These are phyloP conservation scores for Emys orbicularis DNA, from an alignment of 2,797 vertebrate species.

Conservation along the genomic window DNA sequence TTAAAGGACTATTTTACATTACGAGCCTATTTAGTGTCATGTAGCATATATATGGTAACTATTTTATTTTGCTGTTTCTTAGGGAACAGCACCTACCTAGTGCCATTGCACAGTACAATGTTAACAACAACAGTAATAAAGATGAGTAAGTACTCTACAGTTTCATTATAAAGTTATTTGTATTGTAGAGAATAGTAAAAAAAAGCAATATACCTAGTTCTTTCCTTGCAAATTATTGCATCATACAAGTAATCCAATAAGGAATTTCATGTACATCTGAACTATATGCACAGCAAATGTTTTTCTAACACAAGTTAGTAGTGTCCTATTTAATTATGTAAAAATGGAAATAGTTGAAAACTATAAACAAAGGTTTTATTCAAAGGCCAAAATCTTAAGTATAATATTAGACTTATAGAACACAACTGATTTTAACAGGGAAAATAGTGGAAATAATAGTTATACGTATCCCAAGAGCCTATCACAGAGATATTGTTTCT, in stretches of 20 bases:
- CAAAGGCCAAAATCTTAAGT: background rate
- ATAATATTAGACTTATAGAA: background rate
- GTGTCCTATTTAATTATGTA: background rate
- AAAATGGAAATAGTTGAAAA: constrained; percentile 16
- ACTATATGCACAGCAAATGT: background rate
- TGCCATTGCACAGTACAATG: constrained; percentile 82
- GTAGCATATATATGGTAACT: background rate
- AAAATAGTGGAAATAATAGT: background rate
- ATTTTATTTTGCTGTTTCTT: constrained; percentile 62
- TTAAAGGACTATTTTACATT: background rate
- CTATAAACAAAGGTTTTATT: background rate
- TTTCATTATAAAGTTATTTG: background rate
- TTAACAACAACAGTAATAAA: constrained; percentile 96
- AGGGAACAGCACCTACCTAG: constrained; percentile 75
- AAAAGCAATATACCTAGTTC: background rate
- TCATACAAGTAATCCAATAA: background rate
- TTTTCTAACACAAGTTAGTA: background rate
- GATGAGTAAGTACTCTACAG: constrained; percentile 85
- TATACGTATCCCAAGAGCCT: background rate
- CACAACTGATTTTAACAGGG: background rate
- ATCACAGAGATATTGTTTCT: constrained; percentile 38
- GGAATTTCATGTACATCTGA: background rate
- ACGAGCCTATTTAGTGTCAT: background rate
- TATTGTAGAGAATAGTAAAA: background rate
- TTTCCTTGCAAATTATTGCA: background rate